A percentile compares a stretch with the other conserved stretches of the same genome.
These are phyloP conservation scores for Thumatha senex DNA, from an alignment of 2,888 invertebrate genomes.

Conservation along the genomic window DNA sequence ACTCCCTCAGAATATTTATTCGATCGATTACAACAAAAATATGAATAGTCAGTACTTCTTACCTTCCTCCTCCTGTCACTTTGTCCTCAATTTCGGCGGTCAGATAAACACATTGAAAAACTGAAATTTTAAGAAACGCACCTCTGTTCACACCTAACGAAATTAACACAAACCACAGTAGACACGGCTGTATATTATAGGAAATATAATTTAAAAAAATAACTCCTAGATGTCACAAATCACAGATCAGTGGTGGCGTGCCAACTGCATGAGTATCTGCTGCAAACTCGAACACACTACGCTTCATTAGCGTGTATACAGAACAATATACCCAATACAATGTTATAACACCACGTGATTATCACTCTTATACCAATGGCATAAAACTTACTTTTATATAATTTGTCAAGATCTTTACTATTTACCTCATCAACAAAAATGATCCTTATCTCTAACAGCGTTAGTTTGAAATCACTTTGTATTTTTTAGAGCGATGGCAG, in stretches of 20 bases:
- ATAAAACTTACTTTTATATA: constrained; percentile 48
- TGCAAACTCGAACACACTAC: constrained; percentile 75
- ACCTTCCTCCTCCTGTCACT: constrained; percentile 55
- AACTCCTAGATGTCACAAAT: constrained; percentile 57
- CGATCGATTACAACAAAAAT: too few species aligned
- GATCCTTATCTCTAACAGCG: constrained; percentile 23
- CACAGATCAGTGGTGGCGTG: constrained; percentile 74
- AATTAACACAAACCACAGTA: constrained; percentile 26
- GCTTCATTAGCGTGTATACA: constrained; percentile 77
- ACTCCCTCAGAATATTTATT: too few species aligned
- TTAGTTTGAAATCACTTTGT: constrained; percentile 23
- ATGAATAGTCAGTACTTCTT: constrained; percentile 16
- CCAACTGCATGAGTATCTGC: constrained; percentile 77
- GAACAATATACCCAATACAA: constrained; percentile 66
- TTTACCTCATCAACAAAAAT: constrained; percentile 27
- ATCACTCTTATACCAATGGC: constrained; percentile 37
- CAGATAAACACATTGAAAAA: constrained; percentile 38
- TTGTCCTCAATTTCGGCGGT: constrained; percentile 60
- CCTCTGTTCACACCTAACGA: constrained; percentile 33
- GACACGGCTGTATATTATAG: constrained; percentile 5
- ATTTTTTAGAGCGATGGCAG: constrained; percentile 14
- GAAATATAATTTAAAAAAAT: constrained; percentile 9
- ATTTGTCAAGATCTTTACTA: constrained; percentile 23
- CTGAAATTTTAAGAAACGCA: constrained; percentile 26
- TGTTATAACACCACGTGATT: constrained; percentile 35